Conservation (phyloP, 2,113 vertebrate genomes). For the Dryoscopus gambensis region DNA sequence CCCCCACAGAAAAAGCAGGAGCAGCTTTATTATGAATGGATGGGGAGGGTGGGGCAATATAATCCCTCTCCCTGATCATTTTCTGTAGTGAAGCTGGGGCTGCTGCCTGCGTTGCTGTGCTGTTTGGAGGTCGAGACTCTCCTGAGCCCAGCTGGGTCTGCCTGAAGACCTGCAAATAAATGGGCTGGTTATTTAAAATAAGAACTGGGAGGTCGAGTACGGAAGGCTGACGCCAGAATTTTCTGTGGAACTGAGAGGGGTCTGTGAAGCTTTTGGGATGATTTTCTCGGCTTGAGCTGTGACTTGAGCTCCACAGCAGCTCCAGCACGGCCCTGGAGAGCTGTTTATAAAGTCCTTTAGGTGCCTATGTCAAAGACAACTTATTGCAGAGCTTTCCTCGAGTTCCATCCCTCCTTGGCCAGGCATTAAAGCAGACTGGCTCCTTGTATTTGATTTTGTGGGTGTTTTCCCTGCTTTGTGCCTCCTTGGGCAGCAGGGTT, state of each 20-base stretch:
- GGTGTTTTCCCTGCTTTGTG: neutral
- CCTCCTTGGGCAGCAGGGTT: neutral
- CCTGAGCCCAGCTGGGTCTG: neutral
- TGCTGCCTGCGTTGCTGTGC: neutral
- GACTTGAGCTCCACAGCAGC: neutral
- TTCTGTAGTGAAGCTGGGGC: rapidly evolving
- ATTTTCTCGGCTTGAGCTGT: neutral
- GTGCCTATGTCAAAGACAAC: rapidly evolving
- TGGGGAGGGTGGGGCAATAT: rapidly evolving
- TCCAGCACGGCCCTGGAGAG: no score
- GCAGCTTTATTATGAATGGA: neutral
- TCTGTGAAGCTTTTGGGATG: neutral
- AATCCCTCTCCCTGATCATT: neutral
- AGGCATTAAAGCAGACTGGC: neutral
- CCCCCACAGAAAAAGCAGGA: neutral
- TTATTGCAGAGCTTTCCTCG: neutral
- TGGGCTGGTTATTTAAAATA: neutral
- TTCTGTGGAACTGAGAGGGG: neutral
- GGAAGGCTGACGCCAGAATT: no score
- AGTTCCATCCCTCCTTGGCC: neutral
- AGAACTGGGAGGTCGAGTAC: rapidly evolving
- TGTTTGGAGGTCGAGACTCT: neutral
- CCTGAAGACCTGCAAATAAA: neutral
- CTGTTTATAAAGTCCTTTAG: neutral
- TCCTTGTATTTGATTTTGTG: neutral